Conservation (phyloP, 2,888 invertebrate species). For the Tromatobia lineatoria region DNA sequence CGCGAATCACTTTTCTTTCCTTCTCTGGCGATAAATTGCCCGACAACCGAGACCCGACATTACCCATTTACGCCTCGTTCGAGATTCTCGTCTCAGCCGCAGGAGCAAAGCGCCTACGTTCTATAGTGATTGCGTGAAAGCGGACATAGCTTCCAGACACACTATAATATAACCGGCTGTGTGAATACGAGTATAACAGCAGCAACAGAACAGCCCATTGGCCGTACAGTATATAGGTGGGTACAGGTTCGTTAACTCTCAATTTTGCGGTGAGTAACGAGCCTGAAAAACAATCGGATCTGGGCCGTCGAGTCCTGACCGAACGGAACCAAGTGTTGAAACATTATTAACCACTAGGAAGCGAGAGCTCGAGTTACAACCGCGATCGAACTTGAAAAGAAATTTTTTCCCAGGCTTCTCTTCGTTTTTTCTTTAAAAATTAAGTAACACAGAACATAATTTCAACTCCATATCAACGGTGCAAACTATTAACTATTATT, state of each 20-base stretch:
- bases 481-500: too few relatives aligned
- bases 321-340: conserved; percentile 49
- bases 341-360: conserved; percentile 41
- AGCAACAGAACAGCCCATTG: neutral
- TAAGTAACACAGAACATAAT: neutral
- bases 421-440: neutral
- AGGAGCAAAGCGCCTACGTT: conserved; percentile 32
- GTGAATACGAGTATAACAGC: neutral
- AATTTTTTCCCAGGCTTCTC: neutral
- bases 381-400: neutral
- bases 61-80: conserved; percentile 59
- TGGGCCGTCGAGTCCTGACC: conserved; percentile 60
- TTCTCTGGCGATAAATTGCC: conserved; percentile 52
- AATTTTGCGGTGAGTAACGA: conserved; percentile 76
- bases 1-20: conserved; percentile 29
- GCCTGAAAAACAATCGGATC: conserved; percentile 59
- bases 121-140: conserved; percentile 65
- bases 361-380: conserved; percentile 23
- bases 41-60: conserved; percentile 53
- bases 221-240: conserved; percentile 27
- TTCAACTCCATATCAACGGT: neutral
- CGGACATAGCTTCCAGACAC: conserved; percentile 27
- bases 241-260: conserved; percentile 81
- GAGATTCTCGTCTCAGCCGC: conserved; percentile 44
- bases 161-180: conserved; percentile 33